Base-by-base conservation (phyloP, 2,888 invertebrate genomes). In the Hydropsyche betteni region DNA sequence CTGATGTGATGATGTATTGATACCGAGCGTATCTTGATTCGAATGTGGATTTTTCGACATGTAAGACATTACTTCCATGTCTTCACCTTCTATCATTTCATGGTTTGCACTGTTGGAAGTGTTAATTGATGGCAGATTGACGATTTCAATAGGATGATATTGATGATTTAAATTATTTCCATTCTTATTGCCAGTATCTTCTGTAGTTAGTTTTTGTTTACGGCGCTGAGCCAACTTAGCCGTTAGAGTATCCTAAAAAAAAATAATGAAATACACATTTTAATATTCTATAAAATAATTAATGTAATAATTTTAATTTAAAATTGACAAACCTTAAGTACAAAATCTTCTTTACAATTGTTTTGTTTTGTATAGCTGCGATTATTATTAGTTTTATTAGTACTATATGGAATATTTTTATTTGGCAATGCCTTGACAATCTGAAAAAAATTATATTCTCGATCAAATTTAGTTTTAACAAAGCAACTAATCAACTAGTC, bases 201-300 rank as follows among this genome's bases (percentile, higher is more conserved):
- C 64, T 4, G 74, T 34, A 12, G 36, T 4, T 58, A 69, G 72
- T 50, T 90, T 91, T 82, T 89, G 84, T 81, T 90, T 88, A 4
- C 93, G 86, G 38, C 93, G 85, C 82, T 92, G 91, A 10, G 93
- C 92, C 74, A 93, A 84, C 80, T 91, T 91, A 0, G 93, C 93
- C 74, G 89, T 90, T 44, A 89, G 87, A 0, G 93, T 93, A 80
- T 93, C 93, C 83, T 92, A 88, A 4, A 80, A 80, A 69, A 78
- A 73, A 78, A 80, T 38, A 51, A 36, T 8, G 7, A 38, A 24
- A 69, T 69, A 69, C 14, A 12, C 5, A 51, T 52, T 36, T n/a
- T 2, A 61, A 44, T 44, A 44, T 44, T 44, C 10, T 1, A 44
- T 8, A 44, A 44, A 44, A 44, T 8, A 8, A 44, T 44, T 69